Evolutionary conservation across 2,888 invertebrate species (phyloP).

Genomic region (Osmoderma eremita): DNA sequence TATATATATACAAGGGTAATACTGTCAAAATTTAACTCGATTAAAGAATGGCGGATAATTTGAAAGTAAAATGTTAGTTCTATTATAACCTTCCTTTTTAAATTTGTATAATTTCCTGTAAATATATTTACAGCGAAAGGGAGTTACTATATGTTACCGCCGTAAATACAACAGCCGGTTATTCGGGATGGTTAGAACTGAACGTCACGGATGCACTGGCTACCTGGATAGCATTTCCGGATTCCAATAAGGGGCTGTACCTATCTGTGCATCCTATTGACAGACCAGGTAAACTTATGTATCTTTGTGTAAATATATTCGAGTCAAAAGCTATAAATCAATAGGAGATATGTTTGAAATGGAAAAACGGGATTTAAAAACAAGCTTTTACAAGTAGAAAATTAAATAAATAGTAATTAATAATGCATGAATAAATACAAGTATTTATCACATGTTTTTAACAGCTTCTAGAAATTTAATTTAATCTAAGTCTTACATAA

Average conservation of each 20-base stretch:
- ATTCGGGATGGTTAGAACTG: slow-evolving; percentile 87
- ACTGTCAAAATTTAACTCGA: no score
- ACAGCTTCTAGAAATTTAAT: no score
- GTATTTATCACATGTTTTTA: no score
- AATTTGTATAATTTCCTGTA: not conserved
- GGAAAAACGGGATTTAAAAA: not conserved
- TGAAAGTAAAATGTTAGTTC: no score
- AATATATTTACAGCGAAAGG: slow-evolving; percentile 67
- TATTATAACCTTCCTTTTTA: no score
- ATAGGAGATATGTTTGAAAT: not conserved
- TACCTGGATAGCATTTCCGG: slow-evolving; percentile 82
- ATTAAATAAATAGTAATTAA: no score
- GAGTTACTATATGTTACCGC: slow-evolving; percentile 80
- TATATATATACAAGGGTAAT: no score
- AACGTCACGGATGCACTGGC: slow-evolving; percentile 83
- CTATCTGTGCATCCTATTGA: slow-evolving; percentile 79
- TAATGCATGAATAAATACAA: no score
- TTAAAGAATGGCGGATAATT: no score
- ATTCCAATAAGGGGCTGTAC: slow-evolving; percentile 86
- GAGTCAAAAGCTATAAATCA: not conserved
- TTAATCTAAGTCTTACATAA: no score
- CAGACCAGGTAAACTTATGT: slow-evolving; percentile 69
- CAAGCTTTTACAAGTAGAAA: no score
- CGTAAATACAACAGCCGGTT: slow-evolving; percentile 78
- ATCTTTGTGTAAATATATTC: not conserved